A percentile compares a stretch with the other conserved stretches of the same genome.
Evolutionary conservation across 2,113 vertebrate species (phyloP).

Genomic region (Thoracochromis brauschi): DNA sequence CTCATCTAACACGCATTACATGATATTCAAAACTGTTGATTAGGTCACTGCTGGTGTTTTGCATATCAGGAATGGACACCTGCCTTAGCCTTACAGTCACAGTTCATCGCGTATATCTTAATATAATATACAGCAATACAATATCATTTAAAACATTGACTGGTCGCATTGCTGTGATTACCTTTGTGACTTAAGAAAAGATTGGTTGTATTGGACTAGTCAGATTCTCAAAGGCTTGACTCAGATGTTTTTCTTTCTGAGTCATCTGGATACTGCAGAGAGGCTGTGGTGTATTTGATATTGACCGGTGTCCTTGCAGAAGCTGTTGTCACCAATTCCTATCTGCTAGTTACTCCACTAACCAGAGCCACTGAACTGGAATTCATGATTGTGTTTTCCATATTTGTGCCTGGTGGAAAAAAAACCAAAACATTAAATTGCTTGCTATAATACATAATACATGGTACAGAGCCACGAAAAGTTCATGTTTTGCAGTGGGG

Average conservation of each 20-base stretch:
- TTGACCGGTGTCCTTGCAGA: neutral
- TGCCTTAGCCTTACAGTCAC: neutral
- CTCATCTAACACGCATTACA: neutral
- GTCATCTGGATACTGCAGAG: neutral
- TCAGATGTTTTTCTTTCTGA: neutral
- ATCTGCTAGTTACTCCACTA: neutral
- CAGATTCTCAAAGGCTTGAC: neutral
- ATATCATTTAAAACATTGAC: neutral
- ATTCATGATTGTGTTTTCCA: neutral
- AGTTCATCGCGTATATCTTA: neutral
- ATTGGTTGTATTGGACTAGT: neutral
- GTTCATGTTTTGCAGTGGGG: rapidly evolving
- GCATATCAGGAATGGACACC: neutral
- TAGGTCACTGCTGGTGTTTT: neutral
- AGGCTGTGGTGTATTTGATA: neutral
- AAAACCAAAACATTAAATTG: neutral
- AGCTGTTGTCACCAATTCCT: neutral
- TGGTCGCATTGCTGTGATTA: neutral
- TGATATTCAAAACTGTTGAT: neutral
- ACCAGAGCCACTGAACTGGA: neutral
- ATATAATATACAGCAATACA: neutral
- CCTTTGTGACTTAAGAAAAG: neutral
- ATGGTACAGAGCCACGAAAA: neutral
- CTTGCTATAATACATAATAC: rapidly evolving
- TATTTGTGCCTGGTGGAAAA: neutral